Conservation (phyloP, 2,888 invertebrate genomes). For the Harpagoxenus sublaevis region DNA sequence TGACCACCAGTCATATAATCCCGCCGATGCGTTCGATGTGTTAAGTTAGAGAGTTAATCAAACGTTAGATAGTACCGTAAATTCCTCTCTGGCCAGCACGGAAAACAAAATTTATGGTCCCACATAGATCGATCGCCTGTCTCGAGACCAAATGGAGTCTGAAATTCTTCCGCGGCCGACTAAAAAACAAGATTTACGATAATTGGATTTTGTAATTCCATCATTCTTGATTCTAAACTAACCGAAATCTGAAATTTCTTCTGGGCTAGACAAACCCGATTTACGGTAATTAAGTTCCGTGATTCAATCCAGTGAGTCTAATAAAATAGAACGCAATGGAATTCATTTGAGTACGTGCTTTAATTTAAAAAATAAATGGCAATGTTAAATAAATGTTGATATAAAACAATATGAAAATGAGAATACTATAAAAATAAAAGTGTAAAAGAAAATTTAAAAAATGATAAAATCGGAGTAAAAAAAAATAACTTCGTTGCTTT, state of each 20-base stretch:
- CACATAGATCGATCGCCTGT: constrained; percentile 53
- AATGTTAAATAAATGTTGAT: background rate
- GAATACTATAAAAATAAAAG: background rate
- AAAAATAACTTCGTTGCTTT: background rate
- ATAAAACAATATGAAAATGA: background rate
- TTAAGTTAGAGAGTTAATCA: constrained; percentile 51
- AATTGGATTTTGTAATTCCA: constrained; percentile 57
- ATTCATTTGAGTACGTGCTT: constrained; percentile 7
- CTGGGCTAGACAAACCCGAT: constrained; percentile 4
- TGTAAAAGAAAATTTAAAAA: background rate
- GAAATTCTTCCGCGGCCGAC: constrained; percentile 51
- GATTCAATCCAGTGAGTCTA: constrained; percentile 1
- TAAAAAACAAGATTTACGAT: constrained; percentile 54
- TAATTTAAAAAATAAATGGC: background rate
- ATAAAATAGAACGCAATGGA: constrained; percentile 9
- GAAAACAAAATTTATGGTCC: constrained; percentile 51
- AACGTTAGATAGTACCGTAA: constrained; percentile 49
- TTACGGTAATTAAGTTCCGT: constrained; percentile 40
- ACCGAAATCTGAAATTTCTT: constrained; percentile 47
- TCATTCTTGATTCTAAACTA: constrained; percentile 42
- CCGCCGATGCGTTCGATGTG: constrained; percentile 21
- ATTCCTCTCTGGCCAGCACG: constrained; percentile 37
- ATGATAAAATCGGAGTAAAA: background rate
- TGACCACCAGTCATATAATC: constrained; percentile 19
- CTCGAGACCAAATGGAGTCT: constrained; percentile 57